Base-by-base conservation (phyloP, 2,113 vertebrate species). In the Datnioides undecimradiatus region DNA sequence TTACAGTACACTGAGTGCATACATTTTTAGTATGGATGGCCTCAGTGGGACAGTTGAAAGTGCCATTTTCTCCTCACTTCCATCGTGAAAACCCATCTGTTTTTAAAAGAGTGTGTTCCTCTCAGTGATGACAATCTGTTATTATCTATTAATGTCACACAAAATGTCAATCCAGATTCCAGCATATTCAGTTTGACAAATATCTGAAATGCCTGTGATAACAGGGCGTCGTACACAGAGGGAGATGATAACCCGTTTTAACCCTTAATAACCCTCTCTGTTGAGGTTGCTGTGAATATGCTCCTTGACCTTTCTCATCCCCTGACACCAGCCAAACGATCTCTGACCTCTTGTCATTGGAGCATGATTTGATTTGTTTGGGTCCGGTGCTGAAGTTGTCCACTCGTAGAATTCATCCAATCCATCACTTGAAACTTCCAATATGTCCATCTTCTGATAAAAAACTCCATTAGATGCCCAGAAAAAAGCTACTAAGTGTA, bases 1-100 rank as follows among this genome's bases (percentile, higher is more conserved):
- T 66, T 55, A 41, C 54, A 43, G 52, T 48, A 14, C 21, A 73
- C 36, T 54, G 27, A 82, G 70, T 48, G 60, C 66, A 55, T 57
- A 68, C 21, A 41, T 52, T 55, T 54, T 51, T 43, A 43, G 58
- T 66, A 27, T 40, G 51, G 52, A 40, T 58, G 76, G 41, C 45
- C 46, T 66, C 55, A 31, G 21, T 8, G 41, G 67, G 67, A 57
- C 46, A 38, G 45, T 0, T 45, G 34, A 29, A 72, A 52, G 27
- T 13, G 29, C 17, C 25, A 75, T 72, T 48, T 54, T 29, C 29
- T 69, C n/a, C n/a, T 63, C 21, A 51, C 11, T 5, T 51, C 41
- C 25, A 41, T 57, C n/a, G n/a, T n/a, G n/a, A n/a, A n/a, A n/a
- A n/a, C n/a, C n/a, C 25, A 34, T 66, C 23, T 57, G 31, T n/a